phyloP scores from a whole-genome alignment of 2,797 vertebrate species.

The Chrosomus eos region DNA sequence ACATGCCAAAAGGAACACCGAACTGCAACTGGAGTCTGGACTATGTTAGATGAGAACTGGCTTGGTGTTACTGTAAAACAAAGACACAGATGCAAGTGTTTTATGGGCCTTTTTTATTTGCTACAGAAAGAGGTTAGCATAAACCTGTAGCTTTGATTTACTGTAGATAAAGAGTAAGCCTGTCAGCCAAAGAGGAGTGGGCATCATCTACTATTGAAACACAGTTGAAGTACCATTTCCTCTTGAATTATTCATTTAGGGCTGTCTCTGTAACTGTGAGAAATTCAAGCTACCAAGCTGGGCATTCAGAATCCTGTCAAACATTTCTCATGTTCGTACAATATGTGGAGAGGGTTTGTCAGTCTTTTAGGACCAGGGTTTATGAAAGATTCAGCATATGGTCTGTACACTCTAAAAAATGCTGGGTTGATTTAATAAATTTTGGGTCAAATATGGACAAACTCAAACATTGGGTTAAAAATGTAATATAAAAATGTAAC shows the following conservation, averaged over 20 bases:
- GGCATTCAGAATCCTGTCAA: slow-evolving; percentile 14
- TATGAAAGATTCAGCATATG: not conserved
- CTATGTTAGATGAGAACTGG: slow-evolving; percentile 9
- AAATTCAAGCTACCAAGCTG: slow-evolving; percentile 1
- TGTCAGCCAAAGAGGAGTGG: not conserved
- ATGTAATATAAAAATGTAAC: too few species aligned
- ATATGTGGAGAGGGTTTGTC: not conserved
- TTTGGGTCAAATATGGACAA: too few species aligned
- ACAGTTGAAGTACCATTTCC: slow-evolving; percentile 28
- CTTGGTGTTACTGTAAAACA: not conserved
- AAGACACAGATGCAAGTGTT: slow-evolving; percentile 21
- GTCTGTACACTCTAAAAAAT: too few species aligned
- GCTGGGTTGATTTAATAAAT: too few species aligned
- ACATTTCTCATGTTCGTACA: not conserved
- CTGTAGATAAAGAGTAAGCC: not conserved
- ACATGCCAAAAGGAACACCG: not conserved
- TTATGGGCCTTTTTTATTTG: not conserved
- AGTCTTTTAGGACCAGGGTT: not conserved
- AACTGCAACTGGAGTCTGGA: slow-evolving; percentile 33
- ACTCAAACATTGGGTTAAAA: too few species aligned
- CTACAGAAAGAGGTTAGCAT: not conserved
- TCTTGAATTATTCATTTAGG: slow-evolving; percentile 22
- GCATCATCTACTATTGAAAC: slow-evolving; percentile 13
- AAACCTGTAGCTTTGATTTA: slow-evolving; percentile 21
- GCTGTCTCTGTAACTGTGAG: slow-evolving; percentile 2